phyloP scores from a whole-genome alignment of 2,113 vertebrate genomes.

The Falco punctatus region DNA sequence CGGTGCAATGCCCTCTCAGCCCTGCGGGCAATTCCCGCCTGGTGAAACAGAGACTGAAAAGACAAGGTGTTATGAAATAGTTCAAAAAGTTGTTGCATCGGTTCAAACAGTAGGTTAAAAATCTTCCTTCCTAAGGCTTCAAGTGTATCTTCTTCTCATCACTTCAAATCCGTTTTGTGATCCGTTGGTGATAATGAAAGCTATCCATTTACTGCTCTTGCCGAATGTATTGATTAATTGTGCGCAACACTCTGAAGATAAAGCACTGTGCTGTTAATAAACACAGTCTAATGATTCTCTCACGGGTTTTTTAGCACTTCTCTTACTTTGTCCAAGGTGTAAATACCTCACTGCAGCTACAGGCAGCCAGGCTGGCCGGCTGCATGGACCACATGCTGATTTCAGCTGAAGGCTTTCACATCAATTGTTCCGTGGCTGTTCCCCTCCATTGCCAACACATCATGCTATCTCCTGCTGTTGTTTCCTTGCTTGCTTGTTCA shows the following conservation, averaged over 20 bases:
- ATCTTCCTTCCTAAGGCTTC: not conserved
- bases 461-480: conserved; percentile 10
- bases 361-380: not conserved
- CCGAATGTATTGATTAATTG: conserved; percentile 34
- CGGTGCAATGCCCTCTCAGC: not conserved
- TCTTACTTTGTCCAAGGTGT: conserved; percentile 28
- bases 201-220: not conserved
- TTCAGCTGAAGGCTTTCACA: conserved; percentile 39
- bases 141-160: not conserved
- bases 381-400: not conserved
- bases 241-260: conserved; percentile 29
- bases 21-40: not conserved
- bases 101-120: not conserved
- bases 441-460: not conserved
- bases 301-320: not conserved
- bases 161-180: not conserved
- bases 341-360: conserved; percentile 12
- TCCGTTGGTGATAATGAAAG: conserved; percentile 42
- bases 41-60: not conserved
- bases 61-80: not conserved
- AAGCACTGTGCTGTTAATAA: conserved; percentile 40
- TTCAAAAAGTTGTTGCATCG: not conserved
- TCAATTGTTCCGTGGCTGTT: not conserved
- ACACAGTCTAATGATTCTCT: conserved; percentile 15
- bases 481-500: conserved; percentile 26